phyloP scores from a whole-genome alignment of 2,888 invertebrate species.

The Oscheius myriophilus region DNA sequence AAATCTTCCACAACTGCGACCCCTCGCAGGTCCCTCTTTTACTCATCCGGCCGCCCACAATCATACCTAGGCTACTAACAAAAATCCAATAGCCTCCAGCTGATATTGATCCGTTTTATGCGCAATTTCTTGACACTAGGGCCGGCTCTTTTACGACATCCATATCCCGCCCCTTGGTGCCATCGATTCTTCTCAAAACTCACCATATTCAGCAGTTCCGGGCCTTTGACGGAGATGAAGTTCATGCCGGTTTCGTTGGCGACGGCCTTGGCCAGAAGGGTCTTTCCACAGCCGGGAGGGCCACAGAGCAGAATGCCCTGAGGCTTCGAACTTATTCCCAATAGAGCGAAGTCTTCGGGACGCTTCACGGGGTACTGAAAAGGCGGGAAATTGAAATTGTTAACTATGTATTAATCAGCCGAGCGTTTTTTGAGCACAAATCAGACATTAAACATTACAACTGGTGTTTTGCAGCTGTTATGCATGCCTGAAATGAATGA shows the following conservation, averaged over 20 bases:
- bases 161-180: neutral
- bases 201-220: conserved; percentile 95
- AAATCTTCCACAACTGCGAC: too few species aligned
- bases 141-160: conserved; percentile 1
- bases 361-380: conserved; percentile 86
- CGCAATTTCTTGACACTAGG: neutral
- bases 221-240: conserved; percentile 98
- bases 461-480: too few species aligned
- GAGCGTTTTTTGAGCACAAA: too few species aligned
- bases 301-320: conserved; percentile 91
- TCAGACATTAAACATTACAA: too few species aligned
- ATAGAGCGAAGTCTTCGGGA: conserved; percentile 81
- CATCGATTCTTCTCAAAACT: neutral
- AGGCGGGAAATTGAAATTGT: neutral
- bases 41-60: neutral
- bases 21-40: neutral
- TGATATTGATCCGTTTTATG: neutral
- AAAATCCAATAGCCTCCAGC: neutral
- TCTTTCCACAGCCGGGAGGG: conserved; percentile 89
- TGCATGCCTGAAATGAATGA: too few species aligned
- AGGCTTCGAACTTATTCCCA: conserved; percentile 82
- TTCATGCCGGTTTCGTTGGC: conserved; percentile 98
- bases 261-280: conserved; percentile 94
- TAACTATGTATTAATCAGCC: too few species aligned
- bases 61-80: neutral